Percentiles rank a stretch among this genome's conserved stretches.
These are phyloP conservation scores for Galeopsomyia nigrocyanea DNA, from an alignment of 2,888 invertebrate genomes.

Conservation along the genomic window DNA sequence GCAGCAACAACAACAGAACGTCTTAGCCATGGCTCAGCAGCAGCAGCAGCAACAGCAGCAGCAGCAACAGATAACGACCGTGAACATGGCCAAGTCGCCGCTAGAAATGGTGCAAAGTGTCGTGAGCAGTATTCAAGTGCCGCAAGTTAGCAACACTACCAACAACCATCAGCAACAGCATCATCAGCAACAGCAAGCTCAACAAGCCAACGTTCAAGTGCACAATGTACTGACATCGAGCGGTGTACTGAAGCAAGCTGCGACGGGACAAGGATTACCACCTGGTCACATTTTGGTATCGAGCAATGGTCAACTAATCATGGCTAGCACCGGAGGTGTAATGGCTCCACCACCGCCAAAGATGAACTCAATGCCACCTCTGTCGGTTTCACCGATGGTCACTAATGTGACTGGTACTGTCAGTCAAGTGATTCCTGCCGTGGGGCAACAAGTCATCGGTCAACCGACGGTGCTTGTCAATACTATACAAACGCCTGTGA, in stretches of 20 bases:
- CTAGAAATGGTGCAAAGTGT: slow-evolving; percentile 85
- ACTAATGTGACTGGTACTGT: slow-evolving; percentile 78
- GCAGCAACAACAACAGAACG: slow-evolving; percentile 59
- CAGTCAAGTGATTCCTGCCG: slow-evolving; percentile 76
- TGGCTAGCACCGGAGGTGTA: slow-evolving; percentile 73
- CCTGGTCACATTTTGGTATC: slow-evolving; percentile 83
- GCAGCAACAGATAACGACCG: slow-evolving; percentile 60
- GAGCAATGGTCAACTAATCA: slow-evolving; percentile 81
- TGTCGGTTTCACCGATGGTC: slow-evolving; percentile 75
- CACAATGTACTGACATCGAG: slow-evolving; percentile 65
- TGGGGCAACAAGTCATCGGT: slow-evolving; percentile 78
- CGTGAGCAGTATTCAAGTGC: slow-evolving; percentile 78
- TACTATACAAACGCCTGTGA: slow-evolving; percentile 82
- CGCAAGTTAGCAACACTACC: slow-evolving; percentile 65
- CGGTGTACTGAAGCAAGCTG: slow-evolving; percentile 70
- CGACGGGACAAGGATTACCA: slow-evolving; percentile 68
- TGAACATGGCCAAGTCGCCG: slow-evolving; percentile 74
- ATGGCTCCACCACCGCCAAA: slow-evolving; percentile 77
- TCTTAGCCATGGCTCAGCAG: not conserved
- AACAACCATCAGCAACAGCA: slow-evolving; percentile 55
- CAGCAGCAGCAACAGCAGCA: slow-evolving; percentile 22
- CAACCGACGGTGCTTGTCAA: slow-evolving; percentile 86
- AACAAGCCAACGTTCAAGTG: slow-evolving; percentile 53
- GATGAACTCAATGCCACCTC: slow-evolving; percentile 73
- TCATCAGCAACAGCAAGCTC: slow-evolving; percentile 55